Base-by-base conservation (phyloP, 2,113 vertebrate species). In the Oryzias woworae region DNA sequence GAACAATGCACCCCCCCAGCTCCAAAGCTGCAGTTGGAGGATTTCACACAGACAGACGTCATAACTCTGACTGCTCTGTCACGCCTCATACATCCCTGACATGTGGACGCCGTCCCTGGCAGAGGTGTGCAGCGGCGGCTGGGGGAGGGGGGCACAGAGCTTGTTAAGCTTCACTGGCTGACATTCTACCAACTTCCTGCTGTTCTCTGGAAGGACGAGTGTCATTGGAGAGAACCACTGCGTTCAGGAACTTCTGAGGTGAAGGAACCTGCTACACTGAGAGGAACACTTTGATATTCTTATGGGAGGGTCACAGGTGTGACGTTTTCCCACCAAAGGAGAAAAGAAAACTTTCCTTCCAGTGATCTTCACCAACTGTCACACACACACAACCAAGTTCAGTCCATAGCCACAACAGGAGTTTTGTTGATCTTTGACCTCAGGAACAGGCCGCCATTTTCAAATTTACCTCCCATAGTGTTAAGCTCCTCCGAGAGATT, bases 31-130 rank as follows among this genome's bases (percentile, higher is more conserved):
- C 75, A 83, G 52, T 75, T 22, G 3, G 20, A 59, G 70, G 51
- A 53, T 77, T 77, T 61, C 46, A 46, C 4, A 23, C 70, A 61
- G 69, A 23, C 62, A 58, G 46, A 14, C 64, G 56, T 62, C 58
- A 83, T 63, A 79, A 69, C 70, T 60, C 31, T 71, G 71, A 85
- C 83, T 77, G 64, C 66, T 78, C 71, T 61, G 79, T 83, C 69
- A 81, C 78, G 69, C 69, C 78, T 76, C 68, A 80, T 36, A 75
- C 75, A 63, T 57, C 53, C 52, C 58, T 49, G 59, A 47, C 59
- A 67, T 68, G 36, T 75, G 81, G 16, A 48, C 4, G 1, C 46
- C 16, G 3, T 46, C 22, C 15, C 49, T 16, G 50, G 45, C 15
- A 20, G 53, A 23, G 50, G 36, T 28, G 26, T 28, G 26, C 26